Evolutionary conservation across 2,113 vertebrate species (phyloP).

Genomic region (Heterotilapia buettikoferi): DNA sequence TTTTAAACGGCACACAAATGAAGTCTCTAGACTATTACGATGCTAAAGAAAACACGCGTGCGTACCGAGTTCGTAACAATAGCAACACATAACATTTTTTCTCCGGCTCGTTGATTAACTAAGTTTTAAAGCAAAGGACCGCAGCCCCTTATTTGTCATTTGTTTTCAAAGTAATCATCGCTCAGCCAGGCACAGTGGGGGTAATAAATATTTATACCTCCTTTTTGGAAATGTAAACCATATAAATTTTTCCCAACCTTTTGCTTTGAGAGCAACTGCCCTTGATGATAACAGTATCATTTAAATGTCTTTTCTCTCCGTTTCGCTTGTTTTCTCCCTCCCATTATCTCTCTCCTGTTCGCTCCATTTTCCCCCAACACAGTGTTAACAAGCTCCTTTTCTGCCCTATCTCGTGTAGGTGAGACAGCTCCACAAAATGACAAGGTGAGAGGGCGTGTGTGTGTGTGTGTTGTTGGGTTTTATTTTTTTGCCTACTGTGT

Average conservation of each 20-base stretch:
- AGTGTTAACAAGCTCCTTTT: slow-evolving; percentile 55
- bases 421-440: slow-evolving; percentile 39
- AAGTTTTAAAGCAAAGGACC: slow-evolving; percentile 30
- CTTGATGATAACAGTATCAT: slow-evolving; percentile 57
- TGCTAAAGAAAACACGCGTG: slow-evolving; percentile 29
- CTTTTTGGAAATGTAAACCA: slow-evolving; percentile 52
- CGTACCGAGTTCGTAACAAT: slow-evolving; percentile 26
- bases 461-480: neutral
- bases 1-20: slow-evolving; percentile 58
- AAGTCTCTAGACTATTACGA: slow-evolving; percentile 55
- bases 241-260: slow-evolving; percentile 32
- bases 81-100: slow-evolving; percentile 28
- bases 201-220: slow-evolving; percentile 57
- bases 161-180: slow-evolving; percentile 53
- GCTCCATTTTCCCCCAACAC: slow-evolving; percentile 29
- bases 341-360: slow-evolving; percentile 34
- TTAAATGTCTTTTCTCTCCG: slow-evolving; percentile 49
- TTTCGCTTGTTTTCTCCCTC: slow-evolving; percentile 30
- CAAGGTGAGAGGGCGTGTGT: slow-evolving; percentile 33
- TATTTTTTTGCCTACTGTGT: neutral
- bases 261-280: slow-evolving; percentile 38
- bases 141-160: slow-evolving; percentile 46
- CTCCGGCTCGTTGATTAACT: slow-evolving; percentile 46
- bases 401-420: slow-evolving; percentile 43
- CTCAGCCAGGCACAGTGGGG: slow-evolving; percentile 19